Conservation (phyloP, 2,113 vertebrate genomes). For the Riparia riparia region DNA sequence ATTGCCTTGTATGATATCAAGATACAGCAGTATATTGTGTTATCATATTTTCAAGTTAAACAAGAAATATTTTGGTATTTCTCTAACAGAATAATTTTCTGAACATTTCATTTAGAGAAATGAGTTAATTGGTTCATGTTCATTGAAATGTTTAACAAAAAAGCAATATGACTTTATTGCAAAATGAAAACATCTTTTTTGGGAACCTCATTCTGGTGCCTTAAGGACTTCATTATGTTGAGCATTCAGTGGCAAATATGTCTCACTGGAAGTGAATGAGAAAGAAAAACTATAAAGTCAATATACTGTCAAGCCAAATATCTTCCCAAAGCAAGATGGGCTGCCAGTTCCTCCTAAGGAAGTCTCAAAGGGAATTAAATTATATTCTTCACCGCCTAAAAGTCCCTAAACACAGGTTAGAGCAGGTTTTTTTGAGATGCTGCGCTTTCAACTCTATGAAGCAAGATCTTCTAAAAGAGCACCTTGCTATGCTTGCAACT, state of each 20-base stretch:
- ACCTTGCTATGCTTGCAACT: slow-evolving; percentile 4
- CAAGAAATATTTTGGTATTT: background rate
- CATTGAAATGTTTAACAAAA: slow-evolving; percentile 4
- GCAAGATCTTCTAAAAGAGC: slow-evolving; percentile 15
- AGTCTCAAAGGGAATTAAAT: slow-evolving; percentile 71
- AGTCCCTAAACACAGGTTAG: slow-evolving; percentile 51
- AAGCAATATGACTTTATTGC: background rate
- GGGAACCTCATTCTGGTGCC: background rate
- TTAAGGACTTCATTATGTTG: slow-evolving; percentile 53
- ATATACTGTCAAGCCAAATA: slow-evolving; percentile 70
- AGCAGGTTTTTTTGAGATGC: slow-evolving; percentile 26
- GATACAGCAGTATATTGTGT: background rate
- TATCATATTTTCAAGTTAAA: background rate
- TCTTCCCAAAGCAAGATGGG: slow-evolving; percentile 57
- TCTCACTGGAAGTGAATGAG: slow-evolving; percentile 46
- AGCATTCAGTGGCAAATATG: slow-evolving; percentile 34
- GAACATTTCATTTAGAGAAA: background rate
- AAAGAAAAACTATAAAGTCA: slow-evolving; percentile 65
- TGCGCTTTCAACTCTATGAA: slow-evolving; percentile 25
- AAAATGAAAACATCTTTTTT: slow-evolving; percentile 40
- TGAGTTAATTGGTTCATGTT: background rate
- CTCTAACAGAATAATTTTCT: background rate
- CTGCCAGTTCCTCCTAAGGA: slow-evolving; percentile 60
- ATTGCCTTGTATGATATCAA: background rate
- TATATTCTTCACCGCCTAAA: slow-evolving; percentile 60